Evolutionary conservation across 2,113 vertebrate genomes (phyloP).

Genomic region (Brienomyrus longianalis): DNA sequence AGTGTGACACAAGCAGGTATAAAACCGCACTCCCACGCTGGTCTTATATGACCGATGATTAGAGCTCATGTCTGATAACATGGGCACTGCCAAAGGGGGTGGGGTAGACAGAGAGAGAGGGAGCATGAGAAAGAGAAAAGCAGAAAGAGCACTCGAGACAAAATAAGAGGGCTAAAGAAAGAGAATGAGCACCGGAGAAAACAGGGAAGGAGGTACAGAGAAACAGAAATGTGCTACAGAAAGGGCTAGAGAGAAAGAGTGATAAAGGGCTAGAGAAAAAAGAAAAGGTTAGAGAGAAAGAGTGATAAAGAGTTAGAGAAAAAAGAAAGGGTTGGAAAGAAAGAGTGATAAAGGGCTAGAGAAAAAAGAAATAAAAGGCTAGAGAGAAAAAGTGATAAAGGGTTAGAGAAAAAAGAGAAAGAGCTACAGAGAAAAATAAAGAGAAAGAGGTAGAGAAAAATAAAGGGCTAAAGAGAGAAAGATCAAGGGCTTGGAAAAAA

Average conservation of each 20-base stretch:
- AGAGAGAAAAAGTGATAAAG: no score
- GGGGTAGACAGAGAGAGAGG: background rate
- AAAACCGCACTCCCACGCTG: slow-evolving; percentile 23
- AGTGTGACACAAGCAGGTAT: slow-evolving; percentile 41
- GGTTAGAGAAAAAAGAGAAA: no score
- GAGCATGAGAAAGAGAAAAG: background rate
- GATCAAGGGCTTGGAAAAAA: no score
- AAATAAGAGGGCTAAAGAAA: background rate
- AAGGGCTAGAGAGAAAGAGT: no score
- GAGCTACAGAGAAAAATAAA: no score
- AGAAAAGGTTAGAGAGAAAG: no score
- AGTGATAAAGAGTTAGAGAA: background rate
- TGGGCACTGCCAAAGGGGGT: slow-evolving; percentile 14
- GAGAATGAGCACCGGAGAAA: background rate
- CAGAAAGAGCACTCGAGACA: background rate
- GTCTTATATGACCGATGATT: background rate
- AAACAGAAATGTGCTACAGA: no score
- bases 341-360: no score
- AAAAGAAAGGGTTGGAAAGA: no score
- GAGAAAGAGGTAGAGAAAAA: no score
- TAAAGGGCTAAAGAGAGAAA: background rate
- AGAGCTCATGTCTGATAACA: slow-evolving; percentile 38
- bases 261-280: no score
- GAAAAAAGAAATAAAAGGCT: no score
- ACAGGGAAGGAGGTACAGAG: background rate